phyloP scores from a whole-genome alignment of 2,797 vertebrate species.

The Xenentodon cancila region DNA sequence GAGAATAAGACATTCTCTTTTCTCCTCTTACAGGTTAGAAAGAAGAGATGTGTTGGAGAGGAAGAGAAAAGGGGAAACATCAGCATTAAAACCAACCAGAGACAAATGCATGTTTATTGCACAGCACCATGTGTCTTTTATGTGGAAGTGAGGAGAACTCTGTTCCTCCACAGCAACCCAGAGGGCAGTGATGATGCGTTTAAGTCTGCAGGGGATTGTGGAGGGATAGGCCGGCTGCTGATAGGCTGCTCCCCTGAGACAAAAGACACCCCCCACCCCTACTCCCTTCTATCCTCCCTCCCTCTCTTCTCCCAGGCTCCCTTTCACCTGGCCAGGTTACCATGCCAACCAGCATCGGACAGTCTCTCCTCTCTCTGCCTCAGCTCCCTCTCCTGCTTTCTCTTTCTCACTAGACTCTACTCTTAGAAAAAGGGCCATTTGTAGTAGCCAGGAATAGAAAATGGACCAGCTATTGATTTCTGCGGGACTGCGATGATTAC shows the following conservation, averaged over 20 bases:
- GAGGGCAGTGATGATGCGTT: constrained; percentile 79
- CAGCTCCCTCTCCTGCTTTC: constrained; percentile 20
- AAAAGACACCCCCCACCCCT: constrained; percentile 51
- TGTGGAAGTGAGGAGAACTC: constrained; percentile 67
- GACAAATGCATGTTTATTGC: constrained; percentile 40
- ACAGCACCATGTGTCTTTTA: constrained; percentile 50
- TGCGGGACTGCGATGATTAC: constrained; percentile 71
- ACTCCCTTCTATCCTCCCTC: constrained; percentile 14
- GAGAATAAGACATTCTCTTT: too few relatives aligned
- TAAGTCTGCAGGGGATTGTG: constrained; percentile 76
- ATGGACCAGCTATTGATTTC: constrained; percentile 81
- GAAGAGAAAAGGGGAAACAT: constrained; percentile 10
- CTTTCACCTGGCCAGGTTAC: constrained; percentile 87
- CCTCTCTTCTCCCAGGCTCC: constrained; percentile 71
- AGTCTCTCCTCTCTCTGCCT: constrained; percentile 61
- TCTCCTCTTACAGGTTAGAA: too few relatives aligned
- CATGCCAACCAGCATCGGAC: constrained; percentile 84
- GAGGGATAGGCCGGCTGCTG: constrained; percentile 74
- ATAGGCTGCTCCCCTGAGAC: constrained; percentile 78
- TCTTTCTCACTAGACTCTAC: constrained; percentile 52
- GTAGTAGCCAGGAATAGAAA: constrained; percentile 81
- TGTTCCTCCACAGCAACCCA: constrained; percentile 78
- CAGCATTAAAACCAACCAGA: neutral
- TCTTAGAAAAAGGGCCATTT: constrained; percentile 77
- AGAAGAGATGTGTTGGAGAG: too few relatives aligned